Conservation (phyloP, 2,888 invertebrate genomes). For the Ligdia adustata region DNA sequence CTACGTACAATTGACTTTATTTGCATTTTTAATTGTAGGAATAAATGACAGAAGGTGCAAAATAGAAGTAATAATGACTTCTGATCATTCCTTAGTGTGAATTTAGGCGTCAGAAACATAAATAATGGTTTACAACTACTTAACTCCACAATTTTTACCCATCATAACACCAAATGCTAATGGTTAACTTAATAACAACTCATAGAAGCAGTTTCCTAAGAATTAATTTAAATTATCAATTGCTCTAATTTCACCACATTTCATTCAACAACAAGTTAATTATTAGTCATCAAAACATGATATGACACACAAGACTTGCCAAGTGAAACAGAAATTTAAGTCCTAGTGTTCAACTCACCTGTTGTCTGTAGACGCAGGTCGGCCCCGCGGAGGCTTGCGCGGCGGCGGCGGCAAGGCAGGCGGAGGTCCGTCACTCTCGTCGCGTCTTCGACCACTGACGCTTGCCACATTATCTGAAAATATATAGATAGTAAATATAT, state of each 20-base stretch:
- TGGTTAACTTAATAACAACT: not conserved
- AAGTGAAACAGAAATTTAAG: not conserved
- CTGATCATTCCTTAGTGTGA: too few relatives aligned
- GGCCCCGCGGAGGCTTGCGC: conserved; percentile 64
- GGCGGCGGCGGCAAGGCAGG: conserved; percentile 77
- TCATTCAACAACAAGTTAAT: conserved; percentile 1
- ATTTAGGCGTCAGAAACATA: too few relatives aligned
- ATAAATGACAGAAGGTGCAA: too few relatives aligned
- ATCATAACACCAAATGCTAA: too few relatives aligned
- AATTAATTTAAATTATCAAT: not conserved
- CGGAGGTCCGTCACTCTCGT: conserved; percentile 68
- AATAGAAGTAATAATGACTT: too few relatives aligned
- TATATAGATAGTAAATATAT: too few relatives aligned
- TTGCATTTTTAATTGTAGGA: too few relatives aligned
- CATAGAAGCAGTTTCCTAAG: not conserved
- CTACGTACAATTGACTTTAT: too few relatives aligned
- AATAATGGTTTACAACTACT: too few relatives aligned
- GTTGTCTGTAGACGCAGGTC: conserved; percentile 58
- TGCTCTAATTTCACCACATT: conserved; percentile 7
- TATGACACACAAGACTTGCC: not conserved
- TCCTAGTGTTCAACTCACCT: conserved; percentile 45
- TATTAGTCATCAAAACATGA: not conserved
- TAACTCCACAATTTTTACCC: too few relatives aligned
- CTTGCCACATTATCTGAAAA: conserved; percentile 65
- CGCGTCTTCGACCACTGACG: conserved; percentile 65